These are phyloP conservation scores for Lophius americanus DNA, from an alignment of 2,797 vertebrate genomes.

Conservation along the genomic window DNA sequence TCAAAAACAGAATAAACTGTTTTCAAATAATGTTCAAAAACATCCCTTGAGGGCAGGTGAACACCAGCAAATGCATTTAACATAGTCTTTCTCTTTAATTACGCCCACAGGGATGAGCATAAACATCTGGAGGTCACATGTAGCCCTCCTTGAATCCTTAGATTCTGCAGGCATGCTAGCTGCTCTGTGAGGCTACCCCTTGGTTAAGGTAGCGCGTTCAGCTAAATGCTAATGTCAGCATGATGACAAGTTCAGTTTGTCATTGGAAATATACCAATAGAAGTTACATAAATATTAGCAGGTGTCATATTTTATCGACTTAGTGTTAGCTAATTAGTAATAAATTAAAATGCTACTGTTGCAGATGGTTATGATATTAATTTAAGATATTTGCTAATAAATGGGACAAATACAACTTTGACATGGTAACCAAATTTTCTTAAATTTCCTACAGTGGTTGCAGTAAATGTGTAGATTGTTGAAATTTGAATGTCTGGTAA, in stretches of 20 bases:
- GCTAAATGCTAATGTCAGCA: not conserved
- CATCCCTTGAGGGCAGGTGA: not conserved
- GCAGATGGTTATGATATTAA: too few species aligned
- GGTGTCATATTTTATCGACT: not conserved
- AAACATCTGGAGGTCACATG: constrained; percentile 8
- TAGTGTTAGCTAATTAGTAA: too few species aligned
- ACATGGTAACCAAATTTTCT: too few species aligned
- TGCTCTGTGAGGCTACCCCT: not conserved
- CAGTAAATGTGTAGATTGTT: too few species aligned
- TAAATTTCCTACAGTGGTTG: too few species aligned
- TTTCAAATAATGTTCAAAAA: not conserved
- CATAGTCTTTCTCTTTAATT: constrained; percentile 4
- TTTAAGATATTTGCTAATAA: too few species aligned
- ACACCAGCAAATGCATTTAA: constrained; percentile 4
- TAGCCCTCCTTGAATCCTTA: constrained; percentile 1
- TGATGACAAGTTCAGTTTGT: not conserved
- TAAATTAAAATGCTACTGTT: too few species aligned
- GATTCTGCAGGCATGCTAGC: not conserved
- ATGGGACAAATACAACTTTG: too few species aligned
- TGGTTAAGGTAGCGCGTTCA: not conserved
- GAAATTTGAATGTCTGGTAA: too few species aligned
- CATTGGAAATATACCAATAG: too few species aligned
- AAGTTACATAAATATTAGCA: not conserved
- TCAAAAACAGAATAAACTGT: too few species aligned
- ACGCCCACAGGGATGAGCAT: constrained; percentile 8